Conservation (phyloP, 2,888 invertebrate species). For the Melangyna quadrimaculata region DNA sequence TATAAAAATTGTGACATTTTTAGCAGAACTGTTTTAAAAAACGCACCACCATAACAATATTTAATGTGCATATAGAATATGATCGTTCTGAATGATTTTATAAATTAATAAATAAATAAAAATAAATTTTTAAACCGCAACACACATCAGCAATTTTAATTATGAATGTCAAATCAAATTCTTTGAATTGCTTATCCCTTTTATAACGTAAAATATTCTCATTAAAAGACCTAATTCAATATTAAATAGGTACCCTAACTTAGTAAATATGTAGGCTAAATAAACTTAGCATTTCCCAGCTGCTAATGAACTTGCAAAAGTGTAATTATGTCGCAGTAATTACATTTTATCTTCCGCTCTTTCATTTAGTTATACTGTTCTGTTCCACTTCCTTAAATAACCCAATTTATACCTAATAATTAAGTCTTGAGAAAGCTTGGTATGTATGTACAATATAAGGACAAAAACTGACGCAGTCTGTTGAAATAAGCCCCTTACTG, state of each 20-base stretch:
- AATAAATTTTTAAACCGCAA: too few species aligned
- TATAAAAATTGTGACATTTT: too few species aligned
- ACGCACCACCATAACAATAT: too few species aligned
- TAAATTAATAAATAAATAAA: too few species aligned
- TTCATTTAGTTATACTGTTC: background rate
- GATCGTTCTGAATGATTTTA: too few species aligned
- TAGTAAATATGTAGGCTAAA: background rate
- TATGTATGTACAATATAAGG: background rate
- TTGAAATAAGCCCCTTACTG: slow-evolving; percentile 49
- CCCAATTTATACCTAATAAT: background rate
- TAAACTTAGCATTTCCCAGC: background rate
- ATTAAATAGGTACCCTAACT: background rate
- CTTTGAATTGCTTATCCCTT: background rate
- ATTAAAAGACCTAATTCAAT: background rate
- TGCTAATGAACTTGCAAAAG: slow-evolving; percentile 3
- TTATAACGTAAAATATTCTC: background rate
- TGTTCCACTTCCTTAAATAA: background rate
- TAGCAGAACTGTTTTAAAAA: too few species aligned
- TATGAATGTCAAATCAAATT: background rate
- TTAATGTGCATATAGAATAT: too few species aligned
- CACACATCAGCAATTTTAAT: too few species aligned
- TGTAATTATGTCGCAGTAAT: background rate
- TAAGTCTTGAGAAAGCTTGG: background rate
- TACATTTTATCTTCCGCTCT: background rate
- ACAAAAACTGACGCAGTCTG: slow-evolving; percentile 10